Percentiles rank a stretch among this genome's conserved stretches.
phyloP scores from a whole-genome alignment of 2,888 invertebrate species.

The Melinaea menophilus region DNA sequence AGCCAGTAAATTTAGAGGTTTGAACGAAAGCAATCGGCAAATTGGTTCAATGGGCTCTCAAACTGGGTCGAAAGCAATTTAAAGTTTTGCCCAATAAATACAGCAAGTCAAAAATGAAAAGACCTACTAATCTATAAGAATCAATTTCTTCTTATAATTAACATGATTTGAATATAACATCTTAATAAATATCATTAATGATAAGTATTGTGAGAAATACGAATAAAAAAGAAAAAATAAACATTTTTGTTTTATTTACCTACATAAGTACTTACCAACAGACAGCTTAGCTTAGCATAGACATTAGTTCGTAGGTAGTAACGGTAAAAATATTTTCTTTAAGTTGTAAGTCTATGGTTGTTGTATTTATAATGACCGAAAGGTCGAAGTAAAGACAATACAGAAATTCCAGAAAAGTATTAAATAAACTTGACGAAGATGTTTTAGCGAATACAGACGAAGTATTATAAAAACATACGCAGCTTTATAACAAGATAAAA shows the following conservation, averaged over 20 bases:
- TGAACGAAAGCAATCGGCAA: slow-evolving; percentile 59
- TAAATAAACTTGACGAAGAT: not conserved
- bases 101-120: slow-evolving; percentile 57
- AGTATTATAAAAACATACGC: slow-evolving; percentile 24
- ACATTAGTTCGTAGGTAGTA: no score
- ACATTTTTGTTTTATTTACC: no score
- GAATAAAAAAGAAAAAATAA: no score
- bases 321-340: no score
- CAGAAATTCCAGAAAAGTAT: not conserved
- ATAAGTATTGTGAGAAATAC: no score
- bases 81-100: slow-evolving; percentile 73
- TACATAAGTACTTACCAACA: no score
- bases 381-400: no score
- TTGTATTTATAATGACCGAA: no score
- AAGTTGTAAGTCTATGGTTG: slow-evolving; percentile 37
- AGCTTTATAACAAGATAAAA: slow-evolving; percentile 15
- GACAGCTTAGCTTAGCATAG: no score
- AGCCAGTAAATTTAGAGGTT: slow-evolving; percentile 39
- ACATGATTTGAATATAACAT: no score
- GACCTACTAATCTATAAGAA: slow-evolving; percentile 25
- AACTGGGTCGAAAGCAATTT: slow-evolving; percentile 74
- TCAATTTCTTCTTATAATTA: not conserved
- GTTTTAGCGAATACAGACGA: not conserved
- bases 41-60: slow-evolving; percentile 62
- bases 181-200: no score